Percentiles rank a stretch among this genome's conserved stretches.
phyloP scores from a whole-genome alignment of 2,888 invertebrate species.

The Idaea straminata region DNA sequence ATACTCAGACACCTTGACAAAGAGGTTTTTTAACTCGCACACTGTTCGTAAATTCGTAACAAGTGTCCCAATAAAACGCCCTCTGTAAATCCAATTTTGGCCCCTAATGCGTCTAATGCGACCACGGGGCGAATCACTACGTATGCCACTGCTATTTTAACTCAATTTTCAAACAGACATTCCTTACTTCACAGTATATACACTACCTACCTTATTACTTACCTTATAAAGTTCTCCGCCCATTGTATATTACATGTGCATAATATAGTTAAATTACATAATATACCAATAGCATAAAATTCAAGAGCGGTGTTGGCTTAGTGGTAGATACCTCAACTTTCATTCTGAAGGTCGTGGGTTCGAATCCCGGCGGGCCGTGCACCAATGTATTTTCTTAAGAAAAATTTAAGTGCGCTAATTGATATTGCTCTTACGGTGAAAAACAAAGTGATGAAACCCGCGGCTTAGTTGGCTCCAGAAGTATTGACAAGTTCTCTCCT shows the following conservation, averaged over 20 bases:
- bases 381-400: no score
- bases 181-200: slow-evolving; percentile 18
- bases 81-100: slow-evolving; percentile 74
- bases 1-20: slow-evolving; percentile 39
- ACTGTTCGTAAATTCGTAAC: slow-evolving; percentile 68
- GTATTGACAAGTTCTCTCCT: no score
- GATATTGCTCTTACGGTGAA: no score
- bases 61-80: slow-evolving; percentile 78
- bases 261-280: slow-evolving; percentile 24
- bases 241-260: not conserved
- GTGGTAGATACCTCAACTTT: no score
- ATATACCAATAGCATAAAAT: no score
- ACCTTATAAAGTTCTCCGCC: not conserved
- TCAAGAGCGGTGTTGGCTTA: no score
- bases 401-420: no score
- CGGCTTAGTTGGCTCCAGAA: no score
- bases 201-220: slow-evolving; percentile 25
- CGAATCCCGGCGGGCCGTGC: no score
- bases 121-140: slow-evolving; percentile 78
- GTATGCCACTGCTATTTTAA: slow-evolving; percentile 79
- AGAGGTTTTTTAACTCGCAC: slow-evolving; percentile 59
- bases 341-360: no score
- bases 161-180: slow-evolving; percentile 70
- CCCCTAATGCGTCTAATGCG: slow-evolving; percentile 77
- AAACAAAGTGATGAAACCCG: no score